phyloP scores from a whole-genome alignment of 2,888 invertebrate species.

The Odontomyia ornata region DNA sequence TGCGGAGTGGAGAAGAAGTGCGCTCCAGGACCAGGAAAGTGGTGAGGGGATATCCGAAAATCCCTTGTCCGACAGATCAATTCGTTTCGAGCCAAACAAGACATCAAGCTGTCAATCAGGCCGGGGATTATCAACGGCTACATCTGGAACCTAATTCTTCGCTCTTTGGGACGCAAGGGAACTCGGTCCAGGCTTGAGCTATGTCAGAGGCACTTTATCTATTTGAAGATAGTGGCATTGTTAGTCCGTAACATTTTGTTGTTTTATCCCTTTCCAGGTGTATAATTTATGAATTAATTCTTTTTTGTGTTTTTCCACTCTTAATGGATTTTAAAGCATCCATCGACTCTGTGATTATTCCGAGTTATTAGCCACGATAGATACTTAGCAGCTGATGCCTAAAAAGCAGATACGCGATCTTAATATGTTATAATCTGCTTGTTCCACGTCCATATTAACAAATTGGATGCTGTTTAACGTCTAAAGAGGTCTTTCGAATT shows the following conservation, averaged over 20 bases:
- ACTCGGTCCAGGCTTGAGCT: not conserved
- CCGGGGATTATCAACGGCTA: constrained; percentile 41
- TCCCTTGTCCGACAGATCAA: constrained; percentile 36
- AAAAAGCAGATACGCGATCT: constrained; percentile 20
- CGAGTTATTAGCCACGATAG: constrained; percentile 38
- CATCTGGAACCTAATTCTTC: not conserved
- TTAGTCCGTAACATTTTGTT: constrained; percentile 28
- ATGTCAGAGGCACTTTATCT: constrained; percentile 27
- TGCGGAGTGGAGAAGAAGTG: not conserved
- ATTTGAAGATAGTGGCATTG: constrained; percentile 21
- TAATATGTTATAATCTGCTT: constrained; percentile 42
- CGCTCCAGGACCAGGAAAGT: not conserved
- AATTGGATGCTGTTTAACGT: constrained; percentile 39
- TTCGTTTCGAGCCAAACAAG: constrained; percentile 42
- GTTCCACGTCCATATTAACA: constrained; percentile 38
- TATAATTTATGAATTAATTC: constrained; percentile 46
- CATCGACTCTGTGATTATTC: constrained; percentile 33
- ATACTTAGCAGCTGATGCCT: constrained; percentile 18
- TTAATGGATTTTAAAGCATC: constrained; percentile 44
- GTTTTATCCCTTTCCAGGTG: constrained; percentile 40
- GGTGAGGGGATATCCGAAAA: constrained; percentile 18
- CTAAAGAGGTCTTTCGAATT: constrained; percentile 24
- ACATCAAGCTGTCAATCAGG: constrained; percentile 47
- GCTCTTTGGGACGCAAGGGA: not conserved
- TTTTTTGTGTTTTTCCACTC: constrained; percentile 15